Evolutionary conservation across 2,113 vertebrate species (phyloP).

Genomic region (Myotis yumanensis): DNA sequence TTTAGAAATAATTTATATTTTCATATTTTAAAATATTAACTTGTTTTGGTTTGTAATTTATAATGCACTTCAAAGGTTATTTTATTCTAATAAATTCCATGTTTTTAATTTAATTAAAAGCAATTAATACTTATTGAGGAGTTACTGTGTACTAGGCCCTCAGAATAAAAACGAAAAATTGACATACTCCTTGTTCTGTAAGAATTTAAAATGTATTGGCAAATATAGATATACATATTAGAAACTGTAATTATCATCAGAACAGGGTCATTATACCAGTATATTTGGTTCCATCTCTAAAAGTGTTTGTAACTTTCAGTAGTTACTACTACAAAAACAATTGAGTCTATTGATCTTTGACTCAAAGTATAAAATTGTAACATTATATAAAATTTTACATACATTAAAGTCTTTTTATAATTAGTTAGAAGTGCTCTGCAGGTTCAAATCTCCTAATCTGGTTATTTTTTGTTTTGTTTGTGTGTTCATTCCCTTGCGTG

Average conservation of each 20-base stretch:
- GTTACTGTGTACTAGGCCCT: background rate
- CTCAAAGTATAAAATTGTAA: background rate
- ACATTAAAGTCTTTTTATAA: background rate
- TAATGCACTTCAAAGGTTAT: background rate
- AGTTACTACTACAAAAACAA: background rate
- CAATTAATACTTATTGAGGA: conserved; percentile 42
- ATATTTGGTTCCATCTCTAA: background rate
- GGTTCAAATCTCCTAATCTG: background rate
- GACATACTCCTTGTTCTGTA: background rate
- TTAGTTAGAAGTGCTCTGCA: background rate
- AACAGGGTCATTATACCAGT: background rate
- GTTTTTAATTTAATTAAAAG: conserved; percentile 38
- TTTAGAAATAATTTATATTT: conserved; percentile 24
- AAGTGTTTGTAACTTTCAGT: background rate
- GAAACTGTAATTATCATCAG: background rate
- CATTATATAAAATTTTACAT: background rate
- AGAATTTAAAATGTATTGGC: background rate
- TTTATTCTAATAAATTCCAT: conserved; percentile 17
- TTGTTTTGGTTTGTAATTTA: conserved; percentile 9
- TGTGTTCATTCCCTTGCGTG: background rate
- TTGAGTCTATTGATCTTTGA: background rate
- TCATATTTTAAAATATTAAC: background rate
- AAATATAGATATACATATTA: background rate
- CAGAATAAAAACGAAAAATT: conserved; percentile 18
- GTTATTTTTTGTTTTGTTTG: background rate